A percentile compares a stretch with the other conserved stretches of the same genome.
phyloP scores from a whole-genome alignment of 2,113 vertebrate species.

The Centropus unirufus region DNA sequence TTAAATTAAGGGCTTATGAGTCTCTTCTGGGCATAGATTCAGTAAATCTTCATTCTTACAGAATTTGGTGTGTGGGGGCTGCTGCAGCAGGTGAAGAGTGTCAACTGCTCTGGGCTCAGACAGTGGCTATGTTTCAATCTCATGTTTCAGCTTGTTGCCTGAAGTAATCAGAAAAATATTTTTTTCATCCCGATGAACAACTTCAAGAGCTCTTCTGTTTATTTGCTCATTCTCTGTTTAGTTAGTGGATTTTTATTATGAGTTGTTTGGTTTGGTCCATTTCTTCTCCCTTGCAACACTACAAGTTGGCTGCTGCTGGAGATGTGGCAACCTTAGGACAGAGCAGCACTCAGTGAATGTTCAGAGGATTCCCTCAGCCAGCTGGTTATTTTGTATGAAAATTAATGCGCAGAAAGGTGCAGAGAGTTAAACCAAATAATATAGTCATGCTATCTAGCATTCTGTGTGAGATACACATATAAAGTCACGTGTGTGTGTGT shows the following conservation, averaged over 20 bases:
- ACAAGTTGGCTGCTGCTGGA: neutral
- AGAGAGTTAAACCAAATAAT: neutral
- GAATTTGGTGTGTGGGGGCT: neutral
- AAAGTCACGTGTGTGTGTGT: neutral
- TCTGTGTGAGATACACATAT: neutral
- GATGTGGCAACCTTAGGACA: neutral
- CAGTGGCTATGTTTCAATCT: neutral
- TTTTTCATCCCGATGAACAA: neutral
- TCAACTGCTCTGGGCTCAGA: neutral
- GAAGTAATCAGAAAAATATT: neutral
- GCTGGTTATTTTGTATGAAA: neutral
- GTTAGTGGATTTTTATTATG: neutral
- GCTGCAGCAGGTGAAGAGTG: neutral
- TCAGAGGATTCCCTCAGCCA: neutral
- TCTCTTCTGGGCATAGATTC: neutral
- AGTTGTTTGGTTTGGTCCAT: neutral
- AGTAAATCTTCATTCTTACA: neutral
- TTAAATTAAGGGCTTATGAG: neutral
- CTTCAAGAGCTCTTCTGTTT: neutral
- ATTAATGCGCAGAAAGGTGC: neutral
- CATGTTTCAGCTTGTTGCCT: neutral
- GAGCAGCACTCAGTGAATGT: neutral
- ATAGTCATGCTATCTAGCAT: neutral
- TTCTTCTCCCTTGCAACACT: neutral
- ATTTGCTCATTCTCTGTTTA: conserved; percentile 24